phyloP scores from a whole-genome alignment of 2,888 invertebrate genomes.

The Acanthoscelides obtectus region DNA sequence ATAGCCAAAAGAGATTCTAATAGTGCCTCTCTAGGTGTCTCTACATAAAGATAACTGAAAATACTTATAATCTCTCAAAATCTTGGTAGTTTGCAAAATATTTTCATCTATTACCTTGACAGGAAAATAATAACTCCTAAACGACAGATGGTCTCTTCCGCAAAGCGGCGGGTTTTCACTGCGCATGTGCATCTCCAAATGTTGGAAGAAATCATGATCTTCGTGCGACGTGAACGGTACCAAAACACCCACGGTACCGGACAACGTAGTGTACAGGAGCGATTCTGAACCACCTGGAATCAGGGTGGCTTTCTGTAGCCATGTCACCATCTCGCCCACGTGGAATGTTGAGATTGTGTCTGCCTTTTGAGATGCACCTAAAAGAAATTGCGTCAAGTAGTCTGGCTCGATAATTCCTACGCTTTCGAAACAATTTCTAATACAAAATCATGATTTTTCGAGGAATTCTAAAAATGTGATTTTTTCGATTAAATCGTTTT shows the following conservation, averaged over 20 bases:
- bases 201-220: constrained; percentile 99
- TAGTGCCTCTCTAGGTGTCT: too few species aligned
- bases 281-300: constrained; percentile 98
- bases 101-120: constrained; percentile 78
- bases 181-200: constrained; percentile 99
- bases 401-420: too few species aligned
- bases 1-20: too few species aligned
- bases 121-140: constrained; percentile 95
- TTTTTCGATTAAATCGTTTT: too few species aligned
- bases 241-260: constrained; percentile 89
- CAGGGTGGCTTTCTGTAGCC: constrained; percentile 84
- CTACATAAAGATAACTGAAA: too few species aligned
- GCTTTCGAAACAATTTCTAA: too few species aligned
- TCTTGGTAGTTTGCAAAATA: too few species aligned
- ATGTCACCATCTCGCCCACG: constrained; percentile 92
- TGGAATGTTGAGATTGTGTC: constrained; percentile 92
- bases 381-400: too few species aligned
- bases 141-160: constrained; percentile 96
- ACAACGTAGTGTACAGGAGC: constrained; percentile 91
- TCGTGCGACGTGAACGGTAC: constrained; percentile 94
- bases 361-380: constrained; percentile 87
- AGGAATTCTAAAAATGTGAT: too few species aligned
- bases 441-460: too few species aligned
- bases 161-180: constrained; percentile 94
- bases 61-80: too few species aligned